A percentile compares a stretch with the other conserved stretches of the same genome.
phyloP scores from a whole-genome alignment of 2,113 vertebrate genomes.

The Aptenodytes patagonicus region DNA sequence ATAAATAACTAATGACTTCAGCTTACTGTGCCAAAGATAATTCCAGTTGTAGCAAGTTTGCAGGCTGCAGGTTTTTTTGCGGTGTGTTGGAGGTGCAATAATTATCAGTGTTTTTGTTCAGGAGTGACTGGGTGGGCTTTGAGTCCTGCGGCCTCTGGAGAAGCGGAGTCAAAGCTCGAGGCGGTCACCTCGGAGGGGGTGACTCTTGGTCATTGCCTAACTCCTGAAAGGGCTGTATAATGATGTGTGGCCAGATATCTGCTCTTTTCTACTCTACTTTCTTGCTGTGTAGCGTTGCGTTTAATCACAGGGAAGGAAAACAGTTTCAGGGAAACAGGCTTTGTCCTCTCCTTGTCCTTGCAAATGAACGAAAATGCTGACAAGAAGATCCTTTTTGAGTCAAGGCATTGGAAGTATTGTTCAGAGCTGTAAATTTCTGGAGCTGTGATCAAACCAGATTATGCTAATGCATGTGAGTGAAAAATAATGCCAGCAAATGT shows the following conservation, averaged over 20 bases:
- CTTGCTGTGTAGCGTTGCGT: not conserved
- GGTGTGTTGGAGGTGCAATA: not conserved
- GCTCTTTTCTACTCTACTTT: not conserved
- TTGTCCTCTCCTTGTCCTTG: not conserved
- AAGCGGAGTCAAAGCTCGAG: not conserved
- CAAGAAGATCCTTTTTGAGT: not conserved
- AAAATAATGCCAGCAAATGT: not conserved
- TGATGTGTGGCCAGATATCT: not conserved
- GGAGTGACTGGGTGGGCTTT: not conserved
- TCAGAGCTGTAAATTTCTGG: not conserved
- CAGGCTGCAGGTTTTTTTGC: accelerated
- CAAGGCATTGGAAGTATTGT: not conserved
- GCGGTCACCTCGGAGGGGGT: not conserved
- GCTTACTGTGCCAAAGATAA: not conserved
- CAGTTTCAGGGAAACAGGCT: not conserved
- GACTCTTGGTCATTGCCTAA: not conserved
- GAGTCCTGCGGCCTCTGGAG: accelerated
- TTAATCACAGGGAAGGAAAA: not conserved
- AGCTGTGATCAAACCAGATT: not conserved
- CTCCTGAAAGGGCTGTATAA: not conserved
- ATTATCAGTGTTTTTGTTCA: not conserved
- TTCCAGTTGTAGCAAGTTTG: not conserved
- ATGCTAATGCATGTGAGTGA: not conserved
- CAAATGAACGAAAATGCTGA: not conserved
- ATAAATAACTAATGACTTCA: constrained; percentile 46